Evolutionary conservation across 2,797 vertebrate species (phyloP).

Genomic region (Gymnothorax javanicus): DNA sequence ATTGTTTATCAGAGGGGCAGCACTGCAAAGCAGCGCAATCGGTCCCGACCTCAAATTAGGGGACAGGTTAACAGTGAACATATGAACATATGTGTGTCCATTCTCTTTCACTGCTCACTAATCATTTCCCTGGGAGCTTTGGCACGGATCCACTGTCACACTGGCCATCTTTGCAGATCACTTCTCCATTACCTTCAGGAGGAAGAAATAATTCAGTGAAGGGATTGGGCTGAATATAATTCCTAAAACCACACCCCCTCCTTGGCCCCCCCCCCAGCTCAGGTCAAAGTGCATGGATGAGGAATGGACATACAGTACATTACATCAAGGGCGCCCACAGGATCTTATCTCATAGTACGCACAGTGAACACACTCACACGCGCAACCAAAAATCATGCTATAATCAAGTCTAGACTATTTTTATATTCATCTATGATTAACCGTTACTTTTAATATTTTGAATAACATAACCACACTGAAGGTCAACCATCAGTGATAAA

Average conservation of each 20-base stretch:
- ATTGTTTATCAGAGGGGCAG: not conserved
- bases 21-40: not conserved
- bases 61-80: conserved; percentile 19
- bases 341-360: too few species aligned
- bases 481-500: too few species aligned
- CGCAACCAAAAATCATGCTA: too few species aligned
- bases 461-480: too few species aligned
- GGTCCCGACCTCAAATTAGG: not conserved
- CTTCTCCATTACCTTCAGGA: not conserved
- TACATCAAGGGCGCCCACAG: too few species aligned
- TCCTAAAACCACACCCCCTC: not conserved
- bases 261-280: not conserved
- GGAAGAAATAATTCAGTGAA: not conserved
- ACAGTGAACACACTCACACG: too few species aligned
- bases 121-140: not conserved
- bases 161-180: not conserved
- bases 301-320: not conserved
- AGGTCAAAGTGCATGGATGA: not conserved
- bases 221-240: not conserved
- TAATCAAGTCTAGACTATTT: too few species aligned
- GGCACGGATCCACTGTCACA: not conserved
- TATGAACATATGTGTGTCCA: conserved; percentile 20
- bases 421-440: too few species aligned
- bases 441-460: too few species aligned
- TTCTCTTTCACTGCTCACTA: not conserved